Conservation (phyloP, 2,113 vertebrate species). For the Aythya baeri region DNA sequence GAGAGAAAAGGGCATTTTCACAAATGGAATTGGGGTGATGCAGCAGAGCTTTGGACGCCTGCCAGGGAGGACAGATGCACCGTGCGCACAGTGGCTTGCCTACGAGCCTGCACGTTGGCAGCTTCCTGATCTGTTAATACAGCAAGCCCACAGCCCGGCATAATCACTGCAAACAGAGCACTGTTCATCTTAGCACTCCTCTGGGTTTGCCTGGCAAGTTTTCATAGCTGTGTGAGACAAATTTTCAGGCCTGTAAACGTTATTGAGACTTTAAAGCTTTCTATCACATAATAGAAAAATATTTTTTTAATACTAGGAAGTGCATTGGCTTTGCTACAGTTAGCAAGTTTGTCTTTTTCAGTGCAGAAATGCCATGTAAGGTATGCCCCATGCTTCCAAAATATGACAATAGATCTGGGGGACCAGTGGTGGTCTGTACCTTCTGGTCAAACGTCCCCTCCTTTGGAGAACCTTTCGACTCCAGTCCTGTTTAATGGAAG, state of each 20-base stretch:
- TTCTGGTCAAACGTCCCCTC: neutral
- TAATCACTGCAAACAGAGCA: slow-evolving; percentile 55
- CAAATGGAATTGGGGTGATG: neutral
- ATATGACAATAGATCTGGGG: neutral
- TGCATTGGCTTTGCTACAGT: neutral
- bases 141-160: neutral
- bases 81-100: neutral
- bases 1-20: slow-evolving; percentile 42
- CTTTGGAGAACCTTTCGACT: neutral
- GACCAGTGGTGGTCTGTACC: neutral
- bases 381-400: neutral
- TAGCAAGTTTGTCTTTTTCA: no score
- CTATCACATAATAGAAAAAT: neutral
- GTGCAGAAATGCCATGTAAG: neutral
- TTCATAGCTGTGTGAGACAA: neutral
- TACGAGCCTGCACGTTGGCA: neutral
- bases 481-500: neutral
- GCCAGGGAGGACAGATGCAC: slow-evolving; percentile 27
- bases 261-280: slow-evolving; percentile 20
- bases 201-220: neutral
- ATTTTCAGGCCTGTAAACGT: neutral
- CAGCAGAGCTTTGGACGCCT: neutral
- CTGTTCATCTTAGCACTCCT: slow-evolving; percentile 29
- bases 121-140: neutral
- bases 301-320: neutral